These are phyloP conservation scores for Eriosoma lanigerum DNA, from an alignment of 1,140 invertebrate genomes.

Conservation along the genomic window DNA sequence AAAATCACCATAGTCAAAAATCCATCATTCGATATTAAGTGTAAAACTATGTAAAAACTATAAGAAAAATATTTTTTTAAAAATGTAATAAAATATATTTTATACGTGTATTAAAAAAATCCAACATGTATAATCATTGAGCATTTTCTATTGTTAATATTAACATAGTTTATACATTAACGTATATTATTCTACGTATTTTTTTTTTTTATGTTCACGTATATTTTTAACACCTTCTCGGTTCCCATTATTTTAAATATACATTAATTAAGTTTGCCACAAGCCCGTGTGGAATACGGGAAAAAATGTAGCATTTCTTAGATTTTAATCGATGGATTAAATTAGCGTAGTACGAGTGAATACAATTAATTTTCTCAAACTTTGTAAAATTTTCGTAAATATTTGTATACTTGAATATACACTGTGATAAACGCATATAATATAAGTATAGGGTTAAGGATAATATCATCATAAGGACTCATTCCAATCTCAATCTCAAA, in stretches of 20 bases:
- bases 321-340: constrained; percentile 4
- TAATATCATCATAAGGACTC: too few relatives aligned
- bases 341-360: neutral
- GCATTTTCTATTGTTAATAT: neutral
- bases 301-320: neutral
- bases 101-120: neutral
- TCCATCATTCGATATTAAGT: too few relatives aligned
- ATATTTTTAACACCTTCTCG: neutral
- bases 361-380: neutral
- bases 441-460: too few relatives aligned
- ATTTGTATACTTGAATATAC: neutral
- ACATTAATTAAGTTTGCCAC: neutral
- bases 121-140: too few relatives aligned
- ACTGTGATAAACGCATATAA: neutral
- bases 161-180: neutral
- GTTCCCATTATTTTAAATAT: neutral
- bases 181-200: neutral
- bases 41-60: too few relatives aligned
- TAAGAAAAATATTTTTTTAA: too few relatives aligned
- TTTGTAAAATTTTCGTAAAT: neutral
- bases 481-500: too few relatives aligned
- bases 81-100: too few relatives aligned
- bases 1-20: too few relatives aligned
- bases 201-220: neutral
- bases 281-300: too few relatives aligned